Base-by-base conservation (phyloP, 2,797 vertebrate species). In the Dipus sagitta region DNA sequence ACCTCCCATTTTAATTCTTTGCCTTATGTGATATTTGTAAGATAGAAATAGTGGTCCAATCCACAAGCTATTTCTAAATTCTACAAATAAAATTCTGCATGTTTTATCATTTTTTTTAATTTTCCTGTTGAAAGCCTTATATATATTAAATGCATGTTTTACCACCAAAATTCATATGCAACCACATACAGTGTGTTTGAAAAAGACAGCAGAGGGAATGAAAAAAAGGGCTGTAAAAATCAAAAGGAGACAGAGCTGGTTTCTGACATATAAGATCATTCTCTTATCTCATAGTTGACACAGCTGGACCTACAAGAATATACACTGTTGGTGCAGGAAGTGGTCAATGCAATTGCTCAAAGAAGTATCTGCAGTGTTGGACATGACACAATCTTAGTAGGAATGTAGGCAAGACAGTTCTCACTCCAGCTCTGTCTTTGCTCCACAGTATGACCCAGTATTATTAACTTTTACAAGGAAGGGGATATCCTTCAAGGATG, bases 1-100 rank as follows among this genome's bases (percentile, higher is more conserved):
- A 42, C 32, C 64, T 90, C 9, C 6, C 20, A 84, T 84, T 92
- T 76, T 42, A 82, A 81, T 90, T 71, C n/a, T 8, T 86, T 76
- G 38, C 26, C 54, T 84, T 75, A 26, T 28, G 65, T 79, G n/a
- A 88, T 47, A 90, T 32, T 71, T 34, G 10, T 81, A 78, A 90
- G 23, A 28, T 32, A 65, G 24, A 62, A 79, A 71, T 64, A 67
- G 14, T 87, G 20, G 32, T 74, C 76, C 11, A 85, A 72, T 26
- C 6, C 23, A 72, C 62, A 92, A 15, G 68, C 47, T 88, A 26
- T 38, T 67, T 14, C 10, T 38, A 62, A 82, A 75, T 18, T 82
- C 4, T 58, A 3, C 72, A 91, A 75, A 82, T 30, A 65, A 94
- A 90, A 26, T 58, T 11, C 6, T 88, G 21, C 20, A 8, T 65